These are phyloP conservation scores for Cuculus canorus DNA, from an alignment of 2,797 vertebrate genomes.

Conservation along the genomic window DNA sequence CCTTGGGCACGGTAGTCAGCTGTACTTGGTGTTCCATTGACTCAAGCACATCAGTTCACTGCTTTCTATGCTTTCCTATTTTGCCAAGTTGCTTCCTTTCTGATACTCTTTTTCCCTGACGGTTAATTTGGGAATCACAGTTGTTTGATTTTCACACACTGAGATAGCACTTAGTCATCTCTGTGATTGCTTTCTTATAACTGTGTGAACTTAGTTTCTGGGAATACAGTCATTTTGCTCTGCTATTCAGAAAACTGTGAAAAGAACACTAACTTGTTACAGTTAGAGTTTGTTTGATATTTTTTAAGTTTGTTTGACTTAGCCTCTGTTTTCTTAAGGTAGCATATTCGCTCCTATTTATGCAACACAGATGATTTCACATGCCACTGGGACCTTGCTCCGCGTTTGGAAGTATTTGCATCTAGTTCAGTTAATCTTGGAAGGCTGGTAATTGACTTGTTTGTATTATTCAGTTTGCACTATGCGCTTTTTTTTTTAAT, in stretches of 20 bases:
- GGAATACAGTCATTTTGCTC: conserved; percentile 35
- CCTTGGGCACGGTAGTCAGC: conserved; percentile 20
- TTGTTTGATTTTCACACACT: conserved; percentile 19
- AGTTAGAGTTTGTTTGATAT: background rate
- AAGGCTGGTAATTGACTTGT: background rate
- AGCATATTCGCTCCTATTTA: background rate
- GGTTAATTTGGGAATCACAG: background rate
- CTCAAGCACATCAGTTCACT: background rate
- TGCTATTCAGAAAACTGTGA: background rate
- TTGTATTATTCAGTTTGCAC: background rate
- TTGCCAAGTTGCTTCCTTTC: conserved; percentile 32
- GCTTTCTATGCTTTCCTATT: background rate
- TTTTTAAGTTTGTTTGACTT: background rate
- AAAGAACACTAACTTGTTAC: background rate
- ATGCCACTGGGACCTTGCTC: background rate
- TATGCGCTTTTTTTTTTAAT: background rate
- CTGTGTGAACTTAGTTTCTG: conserved; percentile 42
- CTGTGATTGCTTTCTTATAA: conserved; percentile 36
- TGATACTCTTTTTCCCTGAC: background rate
- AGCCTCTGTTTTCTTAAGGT: background rate
- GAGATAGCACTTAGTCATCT: conserved; percentile 46
- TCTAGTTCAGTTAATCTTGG: background rate
- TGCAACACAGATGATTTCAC: background rate
- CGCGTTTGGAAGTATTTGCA: background rate
- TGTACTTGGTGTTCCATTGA: background rate